phyloP scores from a whole-genome alignment of 2,888 invertebrate genomes.

The Quadriops clusia region DNA sequence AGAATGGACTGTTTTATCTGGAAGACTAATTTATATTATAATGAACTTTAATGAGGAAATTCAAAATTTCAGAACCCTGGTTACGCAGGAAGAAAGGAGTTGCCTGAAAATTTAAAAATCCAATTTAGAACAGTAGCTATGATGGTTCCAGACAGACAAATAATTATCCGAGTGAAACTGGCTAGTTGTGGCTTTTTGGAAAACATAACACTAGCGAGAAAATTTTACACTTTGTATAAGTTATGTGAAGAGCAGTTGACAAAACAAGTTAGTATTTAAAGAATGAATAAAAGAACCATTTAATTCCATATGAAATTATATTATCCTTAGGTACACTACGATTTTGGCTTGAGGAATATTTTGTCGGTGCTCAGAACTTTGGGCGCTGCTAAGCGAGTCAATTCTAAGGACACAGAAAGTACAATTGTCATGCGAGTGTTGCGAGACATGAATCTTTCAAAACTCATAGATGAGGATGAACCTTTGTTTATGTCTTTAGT shows the following conservation, averaged over 20 bases:
- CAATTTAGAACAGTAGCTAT: conserved; percentile 96
- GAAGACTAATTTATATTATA: not conserved
- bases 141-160: conserved; percentile 98
- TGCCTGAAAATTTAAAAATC: conserved; percentile 94
- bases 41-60: not conserved
- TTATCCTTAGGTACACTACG: conserved; percentile 73
- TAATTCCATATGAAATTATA: conserved; percentile 1
- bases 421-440: conserved; percentile 94
- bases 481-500: conserved; percentile 94
- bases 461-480: conserved; percentile 94
- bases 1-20: not conserved
- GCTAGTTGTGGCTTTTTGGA: conserved; percentile 94
- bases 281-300: not conserved
- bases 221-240: conserved; percentile 94
- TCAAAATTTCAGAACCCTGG: conserved; percentile 71
- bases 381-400: conserved; percentile 83
- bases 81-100: conserved; percentile 89
- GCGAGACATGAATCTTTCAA: conserved; percentile 96
- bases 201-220: conserved; percentile 87
- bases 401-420: conserved; percentile 85
- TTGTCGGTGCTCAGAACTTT: conserved; percentile 85
- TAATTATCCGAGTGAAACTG: conserved; percentile 91
- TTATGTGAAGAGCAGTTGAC: conserved; percentile 94
- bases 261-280: conserved; percentile 57
- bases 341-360: conserved; percentile 92